A percentile compares a stretch with the other conserved stretches of the same genome.
Evolutionary conservation across 2,888 invertebrate species (phyloP).

Genomic region (Escarpia spicata): DNA sequence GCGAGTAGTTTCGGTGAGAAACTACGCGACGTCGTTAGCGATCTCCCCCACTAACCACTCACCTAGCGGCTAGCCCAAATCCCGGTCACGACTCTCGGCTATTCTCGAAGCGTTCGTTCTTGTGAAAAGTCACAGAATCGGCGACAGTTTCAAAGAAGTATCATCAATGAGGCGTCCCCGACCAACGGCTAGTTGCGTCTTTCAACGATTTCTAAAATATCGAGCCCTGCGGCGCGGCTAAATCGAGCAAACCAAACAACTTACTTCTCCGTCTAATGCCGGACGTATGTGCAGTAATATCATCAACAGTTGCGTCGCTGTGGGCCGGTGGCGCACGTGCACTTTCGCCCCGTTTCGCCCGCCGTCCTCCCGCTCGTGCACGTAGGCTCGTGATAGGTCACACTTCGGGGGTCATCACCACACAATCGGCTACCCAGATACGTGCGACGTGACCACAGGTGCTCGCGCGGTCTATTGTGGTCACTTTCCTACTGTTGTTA

Average conservation of each 20-base stretch:
- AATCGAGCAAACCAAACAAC: background rate
- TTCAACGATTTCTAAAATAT: background rate
- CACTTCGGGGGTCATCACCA: background rate
- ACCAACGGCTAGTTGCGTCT: background rate
- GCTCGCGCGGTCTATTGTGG: background rate
- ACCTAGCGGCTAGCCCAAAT: constrained; percentile 10
- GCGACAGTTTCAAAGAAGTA: background rate
- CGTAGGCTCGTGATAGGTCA: constrained; percentile 13
- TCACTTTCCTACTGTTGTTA: constrained; percentile 13
- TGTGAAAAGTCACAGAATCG: background rate
- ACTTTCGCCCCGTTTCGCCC: background rate
- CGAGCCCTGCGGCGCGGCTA: background rate
- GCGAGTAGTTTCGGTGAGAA: too few species aligned
- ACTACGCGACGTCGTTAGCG: too few species aligned
- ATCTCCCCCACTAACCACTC: background rate
- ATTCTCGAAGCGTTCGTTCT: background rate
- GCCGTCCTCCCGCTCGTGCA: background rate
- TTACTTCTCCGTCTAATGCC: background rate
- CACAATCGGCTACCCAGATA: constrained; percentile 5
- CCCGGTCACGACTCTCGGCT: background rate
- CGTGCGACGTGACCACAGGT: background rate
- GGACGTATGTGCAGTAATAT: background rate
- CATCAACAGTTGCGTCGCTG: background rate
- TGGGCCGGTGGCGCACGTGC: background rate
- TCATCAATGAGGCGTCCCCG: background rate